phyloP scores from a whole-genome alignment of 1,140 invertebrate species.

The Venustaconcha ellipsiformis region DNA sequence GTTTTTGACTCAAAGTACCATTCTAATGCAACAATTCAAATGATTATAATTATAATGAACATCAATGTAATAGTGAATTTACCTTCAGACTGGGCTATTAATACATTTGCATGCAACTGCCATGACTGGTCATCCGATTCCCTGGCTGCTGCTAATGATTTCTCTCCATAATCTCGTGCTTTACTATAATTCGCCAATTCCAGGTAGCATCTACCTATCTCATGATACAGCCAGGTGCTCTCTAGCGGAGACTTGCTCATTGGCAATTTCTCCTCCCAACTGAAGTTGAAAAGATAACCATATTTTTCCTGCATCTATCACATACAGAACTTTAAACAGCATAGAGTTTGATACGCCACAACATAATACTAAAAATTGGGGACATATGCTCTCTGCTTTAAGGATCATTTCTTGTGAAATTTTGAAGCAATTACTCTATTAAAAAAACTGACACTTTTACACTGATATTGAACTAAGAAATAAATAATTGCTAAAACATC shows the following conservation, averaged over 20 bases:
- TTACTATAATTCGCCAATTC: conserved; percentile 61
- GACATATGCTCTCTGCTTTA: too few species aligned
- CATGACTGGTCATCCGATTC: conserved; percentile 65
- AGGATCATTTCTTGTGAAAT: too few species aligned
- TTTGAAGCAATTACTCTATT: too few species aligned
- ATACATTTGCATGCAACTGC: conserved; percentile 66
- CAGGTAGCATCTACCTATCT: conserved; percentile 68
- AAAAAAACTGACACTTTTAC: too few species aligned
- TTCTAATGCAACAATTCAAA: too few species aligned
- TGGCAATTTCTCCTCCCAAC: conserved; percentile 65
- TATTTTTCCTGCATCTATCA: too few species aligned
- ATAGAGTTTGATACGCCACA: too few species aligned
- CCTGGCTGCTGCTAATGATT: conserved; percentile 61
- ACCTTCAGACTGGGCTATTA: conserved; percentile 67
- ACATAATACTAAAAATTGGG: too few species aligned
- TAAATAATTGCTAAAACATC: too few species aligned
- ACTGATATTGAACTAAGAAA: too few species aligned
- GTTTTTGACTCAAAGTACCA: background rate
- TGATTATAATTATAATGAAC: background rate
- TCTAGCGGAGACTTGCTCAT: conserved; percentile 61
- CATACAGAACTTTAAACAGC: too few species aligned
- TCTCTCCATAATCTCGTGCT: conserved; percentile 66
- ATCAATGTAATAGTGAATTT: background rate
- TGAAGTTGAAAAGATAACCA: conserved; percentile 25
- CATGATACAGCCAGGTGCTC: conserved; percentile 68